A percentile compares a stretch with the other conserved stretches of the same genome.
phyloP scores from a whole-genome alignment of 2,888 invertebrate species.

The Dromius quadrimaculatus region DNA sequence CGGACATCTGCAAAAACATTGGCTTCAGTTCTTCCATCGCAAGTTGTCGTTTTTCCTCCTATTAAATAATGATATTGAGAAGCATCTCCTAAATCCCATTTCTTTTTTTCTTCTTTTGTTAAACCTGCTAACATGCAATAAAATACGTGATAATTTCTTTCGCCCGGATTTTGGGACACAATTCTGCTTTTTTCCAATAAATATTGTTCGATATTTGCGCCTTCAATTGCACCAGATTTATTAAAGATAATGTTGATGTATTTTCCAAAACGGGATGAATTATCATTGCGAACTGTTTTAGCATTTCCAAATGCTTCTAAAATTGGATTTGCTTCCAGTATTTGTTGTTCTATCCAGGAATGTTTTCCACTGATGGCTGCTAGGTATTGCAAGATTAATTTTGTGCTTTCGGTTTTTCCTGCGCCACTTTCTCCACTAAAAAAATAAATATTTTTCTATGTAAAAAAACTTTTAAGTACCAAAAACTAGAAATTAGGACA shows the following conservation, averaged over 20 bases:
- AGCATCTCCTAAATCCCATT: constrained; percentile 80
- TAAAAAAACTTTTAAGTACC: not conserved
- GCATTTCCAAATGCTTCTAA: constrained; percentile 98
- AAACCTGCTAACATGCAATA: constrained; percentile 91
- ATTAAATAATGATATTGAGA: constrained; percentile 85
- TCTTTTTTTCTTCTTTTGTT: constrained; percentile 81
- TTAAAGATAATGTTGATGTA: constrained; percentile 91
- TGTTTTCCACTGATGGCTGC: constrained; percentile 95
- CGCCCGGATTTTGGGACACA: constrained; percentile 88
- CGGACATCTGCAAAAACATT: constrained; percentile 89
- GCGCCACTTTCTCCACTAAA: constrained; percentile 94
- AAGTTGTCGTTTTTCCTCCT: constrained; percentile 81
- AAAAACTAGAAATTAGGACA: too few species aligned
- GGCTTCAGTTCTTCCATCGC: constrained; percentile 86
- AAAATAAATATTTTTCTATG: constrained; percentile 52
- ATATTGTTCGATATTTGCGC: constrained; percentile 95
- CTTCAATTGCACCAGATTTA: constrained; percentile 82
- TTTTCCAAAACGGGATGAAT: constrained; percentile 96
- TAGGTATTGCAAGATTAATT: constrained; percentile 91
- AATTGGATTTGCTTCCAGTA: constrained; percentile 96
- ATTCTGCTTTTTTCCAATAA: constrained; percentile 94
- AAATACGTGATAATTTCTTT: constrained; percentile 96
- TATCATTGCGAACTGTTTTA: constrained; percentile 95
- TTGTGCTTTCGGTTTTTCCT: constrained; percentile 96
- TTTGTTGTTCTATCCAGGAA: constrained; percentile 98